A percentile compares a stretch with the other conserved stretches of the same genome.
Evolutionary conservation across 2,888 invertebrate species (phyloP).

Genomic region (Dione juno): DNA sequence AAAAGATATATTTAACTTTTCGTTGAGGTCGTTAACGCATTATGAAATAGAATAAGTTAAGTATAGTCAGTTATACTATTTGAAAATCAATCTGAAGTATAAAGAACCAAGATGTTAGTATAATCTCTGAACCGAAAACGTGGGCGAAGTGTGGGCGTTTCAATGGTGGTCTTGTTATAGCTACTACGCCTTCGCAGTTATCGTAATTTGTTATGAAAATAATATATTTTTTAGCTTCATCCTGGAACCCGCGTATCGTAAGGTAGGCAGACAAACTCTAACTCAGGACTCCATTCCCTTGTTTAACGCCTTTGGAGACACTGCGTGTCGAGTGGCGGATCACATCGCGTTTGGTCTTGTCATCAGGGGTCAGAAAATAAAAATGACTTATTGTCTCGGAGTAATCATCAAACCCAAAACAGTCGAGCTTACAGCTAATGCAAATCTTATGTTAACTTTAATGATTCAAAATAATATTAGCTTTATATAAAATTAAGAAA

Average conservation of each 20-base stretch:
- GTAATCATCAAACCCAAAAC: no score
- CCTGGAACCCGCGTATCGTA: no score
- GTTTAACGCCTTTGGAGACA: no score
- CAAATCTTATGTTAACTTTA: not conserved
- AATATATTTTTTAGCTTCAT: not conserved
- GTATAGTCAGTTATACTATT: not conserved
- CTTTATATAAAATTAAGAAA: not conserved
- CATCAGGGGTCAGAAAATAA: no score
- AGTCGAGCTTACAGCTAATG: no score
- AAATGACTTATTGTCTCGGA: no score
- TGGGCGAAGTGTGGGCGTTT: conserved; percentile 10
- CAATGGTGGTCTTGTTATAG: conserved; percentile 11
- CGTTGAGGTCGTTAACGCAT: no score
- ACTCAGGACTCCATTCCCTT: no score
- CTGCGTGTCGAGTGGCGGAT: no score
- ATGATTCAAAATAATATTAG: not conserved
- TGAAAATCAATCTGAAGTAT: not conserved
- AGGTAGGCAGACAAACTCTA: no score
- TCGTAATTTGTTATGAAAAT: not conserved
- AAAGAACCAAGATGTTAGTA: not conserved
- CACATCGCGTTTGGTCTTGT: no score
- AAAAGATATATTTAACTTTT: no score
- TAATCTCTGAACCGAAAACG: not conserved
- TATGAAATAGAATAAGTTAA: not conserved
- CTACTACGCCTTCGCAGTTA: conserved; percentile 10